phyloP scores from a whole-genome alignment of 2,888 invertebrate genomes.

The Cantharis rufa region DNA sequence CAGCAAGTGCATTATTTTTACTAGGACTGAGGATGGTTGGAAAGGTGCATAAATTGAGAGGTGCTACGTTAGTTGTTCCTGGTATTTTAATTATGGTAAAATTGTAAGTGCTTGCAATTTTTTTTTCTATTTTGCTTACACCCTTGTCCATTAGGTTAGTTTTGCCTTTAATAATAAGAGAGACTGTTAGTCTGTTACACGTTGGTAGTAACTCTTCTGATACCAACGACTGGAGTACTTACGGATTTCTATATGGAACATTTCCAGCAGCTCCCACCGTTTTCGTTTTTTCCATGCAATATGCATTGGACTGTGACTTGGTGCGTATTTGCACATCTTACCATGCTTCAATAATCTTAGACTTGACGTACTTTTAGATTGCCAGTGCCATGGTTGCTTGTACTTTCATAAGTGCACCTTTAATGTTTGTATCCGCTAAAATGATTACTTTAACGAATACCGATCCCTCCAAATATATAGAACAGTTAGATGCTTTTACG shows the following conservation, averaged over 20 bases:
- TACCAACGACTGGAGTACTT: constrained; percentile 83
- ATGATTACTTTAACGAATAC: constrained; percentile 81
- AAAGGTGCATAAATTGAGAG: constrained; percentile 77
- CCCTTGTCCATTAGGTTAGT: constrained; percentile 64
- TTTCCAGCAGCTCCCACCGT: constrained; percentile 96
- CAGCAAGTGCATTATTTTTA: constrained; percentile 87
- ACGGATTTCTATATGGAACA: constrained; percentile 94
- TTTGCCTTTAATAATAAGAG: constrained; percentile 83
- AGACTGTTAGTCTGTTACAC: constrained; percentile 77
- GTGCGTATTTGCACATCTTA: constrained; percentile 57
- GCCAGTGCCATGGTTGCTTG: constrained; percentile 94
- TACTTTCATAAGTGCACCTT: constrained; percentile 90
- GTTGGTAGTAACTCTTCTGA: constrained; percentile 73
- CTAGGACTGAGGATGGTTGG: constrained; percentile 93
- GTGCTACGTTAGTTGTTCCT: constrained; percentile 79
- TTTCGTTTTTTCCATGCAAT: constrained; percentile 90
- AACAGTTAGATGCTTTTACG: constrained; percentile 76
- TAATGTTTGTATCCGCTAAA: constrained; percentile 94
- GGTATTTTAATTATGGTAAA: constrained; percentile 88
- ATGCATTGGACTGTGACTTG: constrained; percentile 83
- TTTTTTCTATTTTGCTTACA: neutral
- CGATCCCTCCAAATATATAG: constrained; percentile 72
- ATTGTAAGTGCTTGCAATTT: constrained; percentile 65
- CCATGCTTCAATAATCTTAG: no score
- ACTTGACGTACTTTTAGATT: constrained; percentile 66